A percentile compares a stretch with the other conserved stretches of the same genome.
Evolutionary conservation across 1,140 invertebrate genomes (phyloP).

Genomic region (Nylanderia fulva): DNA sequence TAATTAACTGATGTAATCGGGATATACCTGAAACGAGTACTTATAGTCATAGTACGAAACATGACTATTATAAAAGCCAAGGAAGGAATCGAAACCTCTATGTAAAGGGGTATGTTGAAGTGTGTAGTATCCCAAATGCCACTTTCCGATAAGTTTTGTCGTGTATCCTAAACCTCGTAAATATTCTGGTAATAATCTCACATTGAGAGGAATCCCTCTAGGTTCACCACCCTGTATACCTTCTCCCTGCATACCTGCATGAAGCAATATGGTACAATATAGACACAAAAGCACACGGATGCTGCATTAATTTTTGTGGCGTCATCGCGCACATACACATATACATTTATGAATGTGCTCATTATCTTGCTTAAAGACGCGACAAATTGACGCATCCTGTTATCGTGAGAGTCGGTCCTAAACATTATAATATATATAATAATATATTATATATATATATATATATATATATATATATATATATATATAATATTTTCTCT

Average conservation of each 20-base stretch:
- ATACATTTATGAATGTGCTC: not conserved
- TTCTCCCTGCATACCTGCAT: constrained; percentile 87
- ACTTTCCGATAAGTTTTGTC: constrained; percentile 90
- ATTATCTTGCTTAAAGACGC: not conserved
- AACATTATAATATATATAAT: not conserved
- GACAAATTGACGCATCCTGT: not conserved
- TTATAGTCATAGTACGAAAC: constrained; percentile 89
- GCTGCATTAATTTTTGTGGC: not conserved
- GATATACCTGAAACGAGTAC: constrained; percentile 81
- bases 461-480: not conserved
- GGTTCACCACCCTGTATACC: constrained; percentile 86
- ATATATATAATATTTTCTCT: not conserved
- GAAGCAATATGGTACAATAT: not conserved
- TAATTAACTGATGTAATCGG: not conserved
- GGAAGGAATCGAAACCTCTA: constrained; percentile 89
- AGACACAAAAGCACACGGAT: not conserved
- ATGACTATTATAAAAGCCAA: constrained; percentile 89
- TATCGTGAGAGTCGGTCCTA: not conserved
- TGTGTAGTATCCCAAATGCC: constrained; percentile 89
- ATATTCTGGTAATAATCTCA: constrained; percentile 87
- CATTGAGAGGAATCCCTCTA: constrained; percentile 86
- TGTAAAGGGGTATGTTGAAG: constrained; percentile 87
- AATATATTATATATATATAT: no score
- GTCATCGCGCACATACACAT: not conserved
- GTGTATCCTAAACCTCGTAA: constrained; percentile 87